Conservation (phyloP, 2,888 invertebrate genomes). For the Cataglyphis albicans region DNA sequence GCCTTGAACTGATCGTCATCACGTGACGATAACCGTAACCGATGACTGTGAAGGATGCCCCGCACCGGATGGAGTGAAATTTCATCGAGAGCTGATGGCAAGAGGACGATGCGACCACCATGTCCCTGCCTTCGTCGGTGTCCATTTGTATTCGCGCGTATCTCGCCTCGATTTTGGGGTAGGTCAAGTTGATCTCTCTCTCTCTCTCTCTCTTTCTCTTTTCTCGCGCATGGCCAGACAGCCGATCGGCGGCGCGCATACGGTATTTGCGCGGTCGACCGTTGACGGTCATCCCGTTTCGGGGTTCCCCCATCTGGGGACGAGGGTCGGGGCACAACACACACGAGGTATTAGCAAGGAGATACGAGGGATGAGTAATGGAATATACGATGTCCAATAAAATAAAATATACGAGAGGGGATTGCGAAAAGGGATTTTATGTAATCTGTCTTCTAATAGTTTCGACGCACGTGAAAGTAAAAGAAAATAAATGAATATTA, state of each 20-base stretch:
- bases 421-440: not conserved
- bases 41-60: not conserved
- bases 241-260: conserved; percentile 50
- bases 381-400: not conserved
- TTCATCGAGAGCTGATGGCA: conserved; percentile 39
- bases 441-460: not conserved
- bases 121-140: conserved; percentile 45
- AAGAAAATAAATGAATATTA: not conserved
- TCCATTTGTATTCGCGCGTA: conserved; percentile 46
- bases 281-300: conserved; percentile 63
- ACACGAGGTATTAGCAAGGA: not conserved
- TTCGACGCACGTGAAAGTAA: too few relatives aligned
- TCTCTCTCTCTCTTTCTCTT: conserved; percentile 22
- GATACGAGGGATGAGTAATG: not conserved
- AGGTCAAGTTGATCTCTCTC: conserved; percentile 59
- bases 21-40: conserved; percentile 6
- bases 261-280: conserved; percentile 54
- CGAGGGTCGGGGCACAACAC: not conserved
- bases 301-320: conserved; percentile 38
- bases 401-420: not conserved
- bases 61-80: conserved; percentile 53
- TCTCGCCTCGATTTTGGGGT: conserved; percentile 70
- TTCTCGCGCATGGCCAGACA: conserved; percentile 26
- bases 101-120: conserved; percentile 7
- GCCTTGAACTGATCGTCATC: not conserved